Evolutionary conservation across 1,140 invertebrate genomes (phyloP), one percentile per base, ranked within the genome.

Genomic region (Doryteuthis pealeii): DNA sequence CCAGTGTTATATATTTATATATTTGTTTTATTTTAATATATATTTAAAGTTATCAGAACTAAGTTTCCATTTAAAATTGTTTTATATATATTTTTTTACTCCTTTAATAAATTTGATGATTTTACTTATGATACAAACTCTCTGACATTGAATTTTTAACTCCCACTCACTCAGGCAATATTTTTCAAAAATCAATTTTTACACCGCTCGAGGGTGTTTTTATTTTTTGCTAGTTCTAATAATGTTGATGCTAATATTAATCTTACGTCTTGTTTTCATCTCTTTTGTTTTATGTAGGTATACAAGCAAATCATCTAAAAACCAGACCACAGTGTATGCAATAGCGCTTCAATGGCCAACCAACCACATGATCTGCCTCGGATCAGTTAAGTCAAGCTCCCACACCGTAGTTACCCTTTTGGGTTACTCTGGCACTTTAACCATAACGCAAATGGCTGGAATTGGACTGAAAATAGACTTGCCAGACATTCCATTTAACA

Each of bases 271-370:
- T 49, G 28, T 30, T 32, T 68, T 72, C 71, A 18, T 35, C 73
- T 86, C 90, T 78, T 91, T 94, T n/a, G 22, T 62, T 28, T 80
- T 3, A 72, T 74, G 26, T 35, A 81, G 84, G 85, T 87, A 82
- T 43, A 81, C 78, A 12, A 94, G 94, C 0, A 88, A 89, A 54
- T 68, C 66, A 8, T 62, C 80, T 6, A 67, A 62, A 14, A 72
- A 67, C 12, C 45, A 49, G 28, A 74, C 86, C 86, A 49, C 93
- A 2, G 86, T 94, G 1, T 94, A 93, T 85, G 92, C 91, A 2
- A 91, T 91, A 58, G 84, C 92, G 54, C 83, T 94, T 22, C 82
- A 89, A 10, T 94, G 93, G 93, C 93, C 93, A 14, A 77, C 83
- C 31, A 80, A 90, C 76, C 88, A 90, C 73, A 77, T 84, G 5